Conservation (phyloP, 1,140 invertebrate species). For the Atta cephalotes region DNA sequence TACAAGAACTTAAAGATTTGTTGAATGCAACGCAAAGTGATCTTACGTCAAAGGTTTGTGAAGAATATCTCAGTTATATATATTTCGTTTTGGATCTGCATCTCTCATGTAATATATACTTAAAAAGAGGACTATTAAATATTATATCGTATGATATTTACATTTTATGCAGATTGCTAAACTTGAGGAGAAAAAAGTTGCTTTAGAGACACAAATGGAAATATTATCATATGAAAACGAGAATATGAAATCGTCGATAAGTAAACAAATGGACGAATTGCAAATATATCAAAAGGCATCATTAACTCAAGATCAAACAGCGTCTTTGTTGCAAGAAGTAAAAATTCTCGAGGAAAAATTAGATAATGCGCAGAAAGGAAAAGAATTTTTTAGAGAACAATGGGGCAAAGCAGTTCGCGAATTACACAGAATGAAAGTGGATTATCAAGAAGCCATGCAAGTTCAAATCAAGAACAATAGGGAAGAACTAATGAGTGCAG, state of each 20-base stretch:
- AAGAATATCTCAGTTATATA: constrained; percentile 5
- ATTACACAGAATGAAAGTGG: constrained; percentile 86
- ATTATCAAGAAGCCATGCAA: constrained; percentile 84
- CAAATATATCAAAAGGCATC: constrained; percentile 81
- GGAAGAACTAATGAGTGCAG: constrained; percentile 83
- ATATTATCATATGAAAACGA: constrained; percentile 83
- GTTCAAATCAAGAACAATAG: constrained; percentile 84
- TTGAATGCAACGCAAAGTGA: constrained; percentile 82
- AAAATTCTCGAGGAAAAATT: constrained; percentile 88
- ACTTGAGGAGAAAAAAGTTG: constrained; percentile 80
- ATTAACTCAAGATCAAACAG: constrained; percentile 84
- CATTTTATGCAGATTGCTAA: constrained; percentile 71
- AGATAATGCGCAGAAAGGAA: constrained; percentile 85
- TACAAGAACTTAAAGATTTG: constrained; percentile 81
- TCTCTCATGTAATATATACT: background rate
- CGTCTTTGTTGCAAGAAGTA: constrained; percentile 84
- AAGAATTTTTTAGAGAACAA: constrained; percentile 88
- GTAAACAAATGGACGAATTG: constrained; percentile 82
- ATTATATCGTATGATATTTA: background rate
- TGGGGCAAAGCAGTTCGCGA: constrained; percentile 87
- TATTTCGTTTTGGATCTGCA: background rate
- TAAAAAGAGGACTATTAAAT: background rate
- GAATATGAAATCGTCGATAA: constrained; percentile 80
- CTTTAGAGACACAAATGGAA: constrained; percentile 79
- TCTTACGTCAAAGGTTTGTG: constrained; percentile 78